Conservation (phyloP, 2,113 vertebrate species). For the Coryphaenoides rupestris region DNA sequence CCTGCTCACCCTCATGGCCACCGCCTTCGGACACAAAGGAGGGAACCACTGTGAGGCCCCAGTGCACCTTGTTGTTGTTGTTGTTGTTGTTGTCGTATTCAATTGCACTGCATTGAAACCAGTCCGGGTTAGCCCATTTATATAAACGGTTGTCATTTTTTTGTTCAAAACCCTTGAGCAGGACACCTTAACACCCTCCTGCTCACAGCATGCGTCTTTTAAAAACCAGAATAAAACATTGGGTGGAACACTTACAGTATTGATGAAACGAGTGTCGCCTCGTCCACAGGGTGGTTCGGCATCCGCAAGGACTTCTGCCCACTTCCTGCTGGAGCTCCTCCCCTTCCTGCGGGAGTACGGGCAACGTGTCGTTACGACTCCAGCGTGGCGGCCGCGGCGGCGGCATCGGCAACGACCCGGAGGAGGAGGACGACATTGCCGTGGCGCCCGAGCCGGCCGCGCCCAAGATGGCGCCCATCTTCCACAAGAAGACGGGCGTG, state of each 20-base stretch:
- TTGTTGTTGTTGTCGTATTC: too few species aligned
- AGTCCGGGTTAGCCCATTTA: too few species aligned
- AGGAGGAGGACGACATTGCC: conserved; percentile 80
- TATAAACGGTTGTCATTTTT: too few species aligned
- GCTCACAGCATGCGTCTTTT: too few species aligned
- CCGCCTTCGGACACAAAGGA: conserved; percentile 97
- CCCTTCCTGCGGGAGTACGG: conserved; percentile 94
- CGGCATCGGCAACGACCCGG: conserved; percentile 88
- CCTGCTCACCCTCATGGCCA: conserved; percentile 94
- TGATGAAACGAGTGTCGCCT: not conserved
- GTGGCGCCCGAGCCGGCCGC: conserved; percentile 79
- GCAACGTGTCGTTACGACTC: conserved; percentile 96
- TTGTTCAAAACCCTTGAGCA: not conserved
- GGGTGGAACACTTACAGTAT: too few species aligned
- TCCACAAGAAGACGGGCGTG: conserved; percentile 94
- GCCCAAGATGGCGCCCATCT: conserved; percentile 93
- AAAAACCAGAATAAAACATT: too few species aligned
- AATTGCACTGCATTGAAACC: too few species aligned
- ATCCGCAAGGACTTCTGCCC: conserved; percentile 99
- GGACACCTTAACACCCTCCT: too few species aligned
- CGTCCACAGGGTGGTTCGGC: conserved; percentile 91
- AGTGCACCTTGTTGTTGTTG: too few species aligned
- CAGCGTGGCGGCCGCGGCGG: conserved; percentile 87
- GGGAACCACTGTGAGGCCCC: conserved; percentile 97
- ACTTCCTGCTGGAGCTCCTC: conserved; percentile 96